Conservation (phyloP, 2,113 vertebrate genomes). For the Lagopus leucura region DNA sequence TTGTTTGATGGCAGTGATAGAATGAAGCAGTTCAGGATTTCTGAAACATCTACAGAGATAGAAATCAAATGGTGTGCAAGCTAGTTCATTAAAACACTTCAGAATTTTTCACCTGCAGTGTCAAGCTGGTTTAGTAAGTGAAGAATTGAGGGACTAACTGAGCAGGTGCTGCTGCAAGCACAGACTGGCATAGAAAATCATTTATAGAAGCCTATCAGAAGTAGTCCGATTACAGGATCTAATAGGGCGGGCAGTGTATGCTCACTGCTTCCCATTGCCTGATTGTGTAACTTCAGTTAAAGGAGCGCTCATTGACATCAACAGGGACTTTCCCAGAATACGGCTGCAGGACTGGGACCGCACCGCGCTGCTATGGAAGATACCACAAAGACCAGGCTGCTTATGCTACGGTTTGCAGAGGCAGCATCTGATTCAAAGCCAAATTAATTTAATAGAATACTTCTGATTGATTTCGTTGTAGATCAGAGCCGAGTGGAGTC, state of each 20-base stretch:
- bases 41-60: slow-evolving; percentile 36
- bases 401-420: background rate
- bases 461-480: slow-evolving; percentile 23
- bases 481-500: background rate
- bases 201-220: slow-evolving; percentile 60
- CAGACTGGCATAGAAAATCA: slow-evolving; percentile 51
- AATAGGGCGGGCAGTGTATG: slow-evolving; percentile 61
- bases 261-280: slow-evolving; percentile 61
- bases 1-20: slow-evolving; percentile 30
- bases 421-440: slow-evolving; percentile 48
- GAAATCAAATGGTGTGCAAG: slow-evolving; percentile 62
- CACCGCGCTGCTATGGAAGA: slow-evolving; percentile 55
- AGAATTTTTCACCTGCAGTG: slow-evolving; percentile 60
- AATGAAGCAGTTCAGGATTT: slow-evolving; percentile 33
- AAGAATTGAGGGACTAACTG: slow-evolving; percentile 53
- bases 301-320: slow-evolving; percentile 43
- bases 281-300: slow-evolving; percentile 38
- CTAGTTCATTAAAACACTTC: slow-evolving; percentile 74
- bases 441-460: slow-evolving; percentile 34
- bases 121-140: slow-evolving; percentile 67
- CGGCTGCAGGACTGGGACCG: slow-evolving; percentile 53
- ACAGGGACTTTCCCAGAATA: slow-evolving; percentile 53
- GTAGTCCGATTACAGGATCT: slow-evolving; percentile 46
- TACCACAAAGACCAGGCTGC: slow-evolving; percentile 53
- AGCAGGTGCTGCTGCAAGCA: slow-evolving; percentile 52